Percentiles rank a stretch among this genome's conserved stretches.
Evolutionary conservation across 2,888 invertebrate species (phyloP).

Genomic region (Parthenolecanium corni): DNA sequence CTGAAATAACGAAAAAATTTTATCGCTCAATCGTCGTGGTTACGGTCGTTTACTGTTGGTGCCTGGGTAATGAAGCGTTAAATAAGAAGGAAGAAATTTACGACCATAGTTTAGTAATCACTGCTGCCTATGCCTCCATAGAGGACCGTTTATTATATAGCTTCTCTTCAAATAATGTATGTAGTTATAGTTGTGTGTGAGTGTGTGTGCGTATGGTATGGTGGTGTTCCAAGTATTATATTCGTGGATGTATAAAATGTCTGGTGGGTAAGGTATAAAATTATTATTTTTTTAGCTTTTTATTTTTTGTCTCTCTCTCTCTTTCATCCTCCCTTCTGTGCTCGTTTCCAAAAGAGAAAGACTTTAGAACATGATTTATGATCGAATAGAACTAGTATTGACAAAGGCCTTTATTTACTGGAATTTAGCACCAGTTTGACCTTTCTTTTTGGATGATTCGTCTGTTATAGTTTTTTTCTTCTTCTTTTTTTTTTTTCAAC

Average conservation of each 20-base stretch:
- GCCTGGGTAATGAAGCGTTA: no score
- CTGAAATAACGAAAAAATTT: no score
- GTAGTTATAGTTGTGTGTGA: neutral
- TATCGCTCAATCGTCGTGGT: no score
- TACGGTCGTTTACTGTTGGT: no score
- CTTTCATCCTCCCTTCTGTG: neutral
- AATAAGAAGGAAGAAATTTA: no score
- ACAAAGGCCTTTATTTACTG: conserved; percentile 1
- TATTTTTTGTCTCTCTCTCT: neutral
- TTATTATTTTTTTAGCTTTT: neutral
- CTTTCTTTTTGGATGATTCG: neutral
- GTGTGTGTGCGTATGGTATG: no score
- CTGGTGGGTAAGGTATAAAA: neutral
- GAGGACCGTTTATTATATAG: neutral
- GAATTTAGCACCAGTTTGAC: conserved; percentile 1
- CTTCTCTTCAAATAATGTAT: neutral
- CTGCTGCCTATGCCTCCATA: no score
- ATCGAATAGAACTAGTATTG: neutral
- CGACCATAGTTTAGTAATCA: no score
- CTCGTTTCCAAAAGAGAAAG: neutral
- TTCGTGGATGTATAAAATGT: neutral
- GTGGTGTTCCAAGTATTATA: no score
- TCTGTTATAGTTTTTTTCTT: neutral
- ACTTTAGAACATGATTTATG: neutral
- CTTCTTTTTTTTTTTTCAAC: neutral